Evolutionary conservation across 2,797 vertebrate genomes (phyloP), one percentile per base, ranked within the genome.

Genomic region (Cuculus canorus): DNA sequence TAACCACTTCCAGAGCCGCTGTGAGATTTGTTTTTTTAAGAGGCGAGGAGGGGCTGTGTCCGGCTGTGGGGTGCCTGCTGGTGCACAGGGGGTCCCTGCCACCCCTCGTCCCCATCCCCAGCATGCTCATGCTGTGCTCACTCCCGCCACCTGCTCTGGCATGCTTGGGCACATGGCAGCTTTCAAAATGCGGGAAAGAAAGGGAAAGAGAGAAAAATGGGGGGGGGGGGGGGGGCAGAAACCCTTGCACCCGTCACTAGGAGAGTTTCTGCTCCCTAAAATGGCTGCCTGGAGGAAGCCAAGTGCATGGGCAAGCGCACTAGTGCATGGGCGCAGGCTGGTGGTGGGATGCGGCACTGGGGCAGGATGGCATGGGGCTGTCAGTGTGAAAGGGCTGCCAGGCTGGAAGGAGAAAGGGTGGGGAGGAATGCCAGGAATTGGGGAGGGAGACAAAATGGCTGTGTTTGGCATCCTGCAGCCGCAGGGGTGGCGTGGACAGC

Each of bases 231-330:
- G 30, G 68, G n/a, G 27, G 27, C n/a, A 48, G 53, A 64, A 66
- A 11, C 8, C 53, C 60, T 37, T 3, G 10, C 4, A 2, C 47
- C 25, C 1, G 5, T 77, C 10, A 23, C 30, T 2, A 28, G 56
- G 85, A 86, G 91, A 90, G 85, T 96, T 86, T 86, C 65, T 75
- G 53, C 93, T 88, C 88, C 95, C 96, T 98, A 97, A 98, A 97
- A 98, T 98, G 98, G 98, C 97, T 98, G 97, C 97, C 97, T 96
- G 87, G 73, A 75, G 72, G 75, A 70, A 92, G 66, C 61, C 89
- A n/a, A 45, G 61, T 3, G 13, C 32, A 33, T 2, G 4, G 82
- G 72, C 91, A 43, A 13, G 86, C 41, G 30, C 35, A 1, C 2
- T 35, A 35, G 68, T 10, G 3, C 10, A 3, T 0, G 2, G 68